Evolutionary conservation across 2,888 invertebrate genomes (phyloP).

Genomic region (Drosophila sordidapex): DNA sequence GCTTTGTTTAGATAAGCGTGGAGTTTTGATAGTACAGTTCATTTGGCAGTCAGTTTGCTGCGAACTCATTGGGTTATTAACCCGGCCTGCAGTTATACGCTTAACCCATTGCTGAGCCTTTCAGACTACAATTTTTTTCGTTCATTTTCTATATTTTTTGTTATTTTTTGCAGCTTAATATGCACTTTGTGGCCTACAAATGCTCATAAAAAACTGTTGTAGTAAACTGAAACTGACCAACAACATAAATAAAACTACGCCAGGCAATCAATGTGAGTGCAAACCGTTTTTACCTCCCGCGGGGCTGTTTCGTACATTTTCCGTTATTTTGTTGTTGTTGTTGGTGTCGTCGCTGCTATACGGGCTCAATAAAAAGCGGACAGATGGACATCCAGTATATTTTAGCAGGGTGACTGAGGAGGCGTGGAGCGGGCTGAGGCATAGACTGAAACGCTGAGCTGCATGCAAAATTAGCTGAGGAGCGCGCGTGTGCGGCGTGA

Average conservation of each 20-base stretch:
- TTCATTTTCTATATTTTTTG: neutral
- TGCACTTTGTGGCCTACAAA: slow-evolving; percentile 78
- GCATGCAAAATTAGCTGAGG: slow-evolving; percentile 77
- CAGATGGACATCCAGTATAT: slow-evolving; percentile 52
- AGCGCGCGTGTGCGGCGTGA: slow-evolving; percentile 75
- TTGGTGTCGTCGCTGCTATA: slow-evolving; percentile 43
- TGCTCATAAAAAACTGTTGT: slow-evolving; percentile 62
- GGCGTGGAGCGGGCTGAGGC: slow-evolving; percentile 5
- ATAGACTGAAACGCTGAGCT: slow-evolving; percentile 68
- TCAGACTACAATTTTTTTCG: slow-evolving; percentile 18
- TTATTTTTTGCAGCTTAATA: slow-evolving; percentile 61
- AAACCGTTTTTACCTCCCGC: slow-evolving; percentile 78
- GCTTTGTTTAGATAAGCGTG: slow-evolving; percentile 25
- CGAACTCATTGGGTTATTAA: slow-evolving; percentile 52
- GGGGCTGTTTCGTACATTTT: slow-evolving; percentile 46
- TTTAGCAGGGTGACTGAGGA: slow-evolving; percentile 1
- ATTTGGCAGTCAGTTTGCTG: slow-evolving; percentile 35
- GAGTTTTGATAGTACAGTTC: slow-evolving; percentile 22
- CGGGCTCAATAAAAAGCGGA: slow-evolving; percentile 71
- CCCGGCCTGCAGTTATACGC: slow-evolving; percentile 38
- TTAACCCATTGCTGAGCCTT: slow-evolving; percentile 55
- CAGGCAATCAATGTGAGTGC: slow-evolving; percentile 76
- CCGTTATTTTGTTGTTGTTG: slow-evolving; percentile 33
- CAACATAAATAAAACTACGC: slow-evolving; percentile 77
- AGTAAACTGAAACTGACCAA: slow-evolving; percentile 62